Evolutionary conservation across 2,113 vertebrate genomes (phyloP).

Genomic region (Riparia riparia): DNA sequence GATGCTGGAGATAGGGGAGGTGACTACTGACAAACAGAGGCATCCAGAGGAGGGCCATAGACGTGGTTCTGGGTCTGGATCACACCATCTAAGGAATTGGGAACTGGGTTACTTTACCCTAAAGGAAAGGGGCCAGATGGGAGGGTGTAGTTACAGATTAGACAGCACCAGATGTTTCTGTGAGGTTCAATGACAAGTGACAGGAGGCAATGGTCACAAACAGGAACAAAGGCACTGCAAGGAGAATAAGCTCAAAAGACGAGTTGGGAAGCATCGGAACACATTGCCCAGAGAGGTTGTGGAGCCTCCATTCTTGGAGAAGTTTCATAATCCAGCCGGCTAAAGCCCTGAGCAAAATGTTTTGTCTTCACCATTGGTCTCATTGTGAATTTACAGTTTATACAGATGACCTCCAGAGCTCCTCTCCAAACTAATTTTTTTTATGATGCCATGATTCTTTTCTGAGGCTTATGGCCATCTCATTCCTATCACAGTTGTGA

Average conservation of each 20-base stretch:
- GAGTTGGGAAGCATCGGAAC: neutral
- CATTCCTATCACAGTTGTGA: neutral
- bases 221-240: neutral
- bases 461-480: neutral
- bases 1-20: neutral
- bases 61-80: neutral
- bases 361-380: neutral
- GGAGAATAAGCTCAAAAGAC: neutral
- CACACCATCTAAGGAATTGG: neutral
- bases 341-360: neutral
- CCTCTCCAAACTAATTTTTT: neutral
- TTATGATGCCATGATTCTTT: neutral
- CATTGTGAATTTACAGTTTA: neutral
- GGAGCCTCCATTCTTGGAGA: neutral
- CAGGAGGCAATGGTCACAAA: neutral
- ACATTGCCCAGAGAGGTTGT: neutral
- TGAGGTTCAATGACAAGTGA: neutral
- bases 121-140: neutral
- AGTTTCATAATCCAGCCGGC: neutral
- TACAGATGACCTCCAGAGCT: neutral
- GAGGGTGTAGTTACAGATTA: neutral
- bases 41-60: neutral
- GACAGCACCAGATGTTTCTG: neutral
- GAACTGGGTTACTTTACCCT: neutral
- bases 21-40: neutral